Conservation (phyloP, 1,140 invertebrate species). For the Anadara kagoshimensis region DNA sequence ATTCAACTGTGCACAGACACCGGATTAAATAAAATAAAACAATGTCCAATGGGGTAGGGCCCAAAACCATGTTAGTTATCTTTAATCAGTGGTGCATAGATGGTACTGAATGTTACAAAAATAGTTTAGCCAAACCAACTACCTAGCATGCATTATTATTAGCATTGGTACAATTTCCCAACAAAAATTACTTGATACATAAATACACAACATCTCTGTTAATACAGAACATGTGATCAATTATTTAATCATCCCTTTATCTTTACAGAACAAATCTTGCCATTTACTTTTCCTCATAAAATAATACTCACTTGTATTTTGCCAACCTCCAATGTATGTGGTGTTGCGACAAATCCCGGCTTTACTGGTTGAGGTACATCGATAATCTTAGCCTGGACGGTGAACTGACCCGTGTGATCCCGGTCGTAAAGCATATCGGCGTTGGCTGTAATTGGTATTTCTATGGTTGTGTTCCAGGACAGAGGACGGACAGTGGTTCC, state of each 20-base stretch:
- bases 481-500: conserved; percentile 27
- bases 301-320: conserved; percentile 14
- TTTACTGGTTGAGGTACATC: conserved; percentile 13
- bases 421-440: conserved; percentile 50
- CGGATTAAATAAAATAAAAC: not conserved
- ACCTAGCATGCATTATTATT: too few species aligned
- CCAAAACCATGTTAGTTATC: not conserved
- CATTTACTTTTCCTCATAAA: too few species aligned
- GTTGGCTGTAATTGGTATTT: conserved; percentile 50
- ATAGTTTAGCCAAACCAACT: too few species aligned
- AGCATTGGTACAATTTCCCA: too few species aligned
- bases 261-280: too few species aligned
- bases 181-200: too few species aligned
- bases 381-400: conserved; percentile 31
- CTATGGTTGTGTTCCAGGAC: conserved; percentile 46
- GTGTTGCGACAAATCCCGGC: conserved; percentile 16
- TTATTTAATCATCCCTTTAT: too few species aligned
- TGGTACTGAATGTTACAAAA: too few species aligned
- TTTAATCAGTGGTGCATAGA: too few species aligned
- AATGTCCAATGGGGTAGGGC: not conserved
- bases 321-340: conserved; percentile 24
- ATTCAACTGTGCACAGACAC: too few species aligned
- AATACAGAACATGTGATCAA: too few species aligned
- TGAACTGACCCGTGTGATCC: conserved; percentile 21
- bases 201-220: too few species aligned